Evolutionary conservation across 2,113 vertebrate species (phyloP).

Genomic region (Nesoenas mayeri): DNA sequence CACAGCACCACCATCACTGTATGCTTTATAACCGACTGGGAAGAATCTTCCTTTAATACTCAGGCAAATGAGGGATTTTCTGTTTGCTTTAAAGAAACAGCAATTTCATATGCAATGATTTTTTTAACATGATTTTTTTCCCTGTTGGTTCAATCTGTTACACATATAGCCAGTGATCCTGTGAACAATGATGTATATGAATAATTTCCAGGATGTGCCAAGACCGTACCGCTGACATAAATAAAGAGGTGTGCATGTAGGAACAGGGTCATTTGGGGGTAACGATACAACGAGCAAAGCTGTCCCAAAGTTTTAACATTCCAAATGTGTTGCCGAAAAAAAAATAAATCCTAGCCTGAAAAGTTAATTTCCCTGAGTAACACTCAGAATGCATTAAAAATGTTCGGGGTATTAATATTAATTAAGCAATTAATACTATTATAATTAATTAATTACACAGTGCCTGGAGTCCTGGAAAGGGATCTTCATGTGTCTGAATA

Average conservation of each 20-base stretch:
- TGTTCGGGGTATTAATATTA: slow-evolving; percentile 56
- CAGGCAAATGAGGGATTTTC: not conserved
- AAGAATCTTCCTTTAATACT: not conserved
- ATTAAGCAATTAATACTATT: slow-evolving; percentile 53
- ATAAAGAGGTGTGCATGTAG: not conserved
- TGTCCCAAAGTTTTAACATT: not conserved
- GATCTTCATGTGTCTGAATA: slow-evolving; percentile 13
- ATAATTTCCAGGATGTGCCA: not conserved
- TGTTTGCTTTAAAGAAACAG: not conserved
- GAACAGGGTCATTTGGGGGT: not conserved
- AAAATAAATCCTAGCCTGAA: not conserved
- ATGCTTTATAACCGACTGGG: not conserved
- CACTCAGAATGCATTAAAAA: not conserved
- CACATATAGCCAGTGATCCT: not conserved
- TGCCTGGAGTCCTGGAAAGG: slow-evolving; percentile 41
- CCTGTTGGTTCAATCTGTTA: not conserved
- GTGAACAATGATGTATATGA: fast-evolving
- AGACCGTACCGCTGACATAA: not conserved
- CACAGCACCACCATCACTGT: not conserved
- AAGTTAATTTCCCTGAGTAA: slow-evolving; percentile 13
- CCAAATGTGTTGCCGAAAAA: not conserved
- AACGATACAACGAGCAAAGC: not conserved
- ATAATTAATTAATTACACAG: slow-evolving; percentile 60
- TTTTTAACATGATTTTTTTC: not conserved
- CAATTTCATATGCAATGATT: not conserved